Percentiles rank a stretch among this genome's conserved stretches.
Conservation (phyloP, 2,797 vertebrate genomes). For the Tapirus indicus region DNA sequence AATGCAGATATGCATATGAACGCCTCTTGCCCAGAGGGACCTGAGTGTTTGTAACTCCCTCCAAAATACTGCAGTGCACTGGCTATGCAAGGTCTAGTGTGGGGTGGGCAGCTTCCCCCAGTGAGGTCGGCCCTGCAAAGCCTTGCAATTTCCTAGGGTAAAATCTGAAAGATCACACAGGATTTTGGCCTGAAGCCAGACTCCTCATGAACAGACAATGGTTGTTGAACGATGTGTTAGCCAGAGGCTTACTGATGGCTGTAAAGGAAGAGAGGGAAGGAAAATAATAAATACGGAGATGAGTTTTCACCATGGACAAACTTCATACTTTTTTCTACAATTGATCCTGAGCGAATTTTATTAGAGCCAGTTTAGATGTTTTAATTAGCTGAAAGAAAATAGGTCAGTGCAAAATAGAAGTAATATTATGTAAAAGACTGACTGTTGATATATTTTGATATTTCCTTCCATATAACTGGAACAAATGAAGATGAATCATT, state of each 20-base stretch:
- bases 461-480: neutral
- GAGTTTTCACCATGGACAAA: neutral
- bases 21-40: neutral
- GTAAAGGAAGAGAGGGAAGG: neutral
- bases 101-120: neutral
- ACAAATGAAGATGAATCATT: slow-evolving; percentile 48
- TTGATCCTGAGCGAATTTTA: slow-evolving; percentile 4
- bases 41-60: neutral
- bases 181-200: neutral
- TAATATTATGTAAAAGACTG: neutral
- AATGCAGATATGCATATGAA: neutral
- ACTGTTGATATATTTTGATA: slow-evolving; percentile 45
- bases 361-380: neutral
- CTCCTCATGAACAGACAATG: neutral
- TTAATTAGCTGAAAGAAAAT: slow-evolving; percentile 61
- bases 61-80: neutral
- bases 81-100: neutral
- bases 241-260: neutral
- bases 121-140: neutral
- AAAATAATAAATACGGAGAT: neutral
- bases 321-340: neutral
- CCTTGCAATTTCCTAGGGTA: neutral
- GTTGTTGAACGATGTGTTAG: neutral
- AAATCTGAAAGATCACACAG: neutral
- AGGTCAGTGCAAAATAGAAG: slow-evolving; percentile 39